Percentiles rank a stretch among this genome's conserved stretches.
Conservation (phyloP, 2,797 vertebrate species). For the Neopelma chrysocephalum region DNA sequence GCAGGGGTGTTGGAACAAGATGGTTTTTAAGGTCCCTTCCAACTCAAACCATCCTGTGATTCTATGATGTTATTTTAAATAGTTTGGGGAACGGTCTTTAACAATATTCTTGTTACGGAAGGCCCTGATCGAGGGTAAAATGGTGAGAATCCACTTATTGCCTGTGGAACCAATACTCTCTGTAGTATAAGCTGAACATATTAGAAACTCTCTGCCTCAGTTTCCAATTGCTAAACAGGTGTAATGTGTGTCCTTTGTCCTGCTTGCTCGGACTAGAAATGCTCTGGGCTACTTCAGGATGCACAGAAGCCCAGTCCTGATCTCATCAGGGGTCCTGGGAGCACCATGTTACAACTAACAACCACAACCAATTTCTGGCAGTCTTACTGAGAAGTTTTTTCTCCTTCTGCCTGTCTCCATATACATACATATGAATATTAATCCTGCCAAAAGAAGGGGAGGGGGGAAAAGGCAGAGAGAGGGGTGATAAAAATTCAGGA, state of each 20-base stretch:
- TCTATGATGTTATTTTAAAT: neutral
- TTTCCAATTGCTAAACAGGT: neutral
- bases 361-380: neutral
- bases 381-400: neutral
- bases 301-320: neutral
- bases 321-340: neutral
- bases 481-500: conserved; percentile 39
- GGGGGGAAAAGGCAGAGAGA: neutral
- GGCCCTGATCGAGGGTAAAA: neutral
- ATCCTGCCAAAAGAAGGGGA: neutral
- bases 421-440: neutral
- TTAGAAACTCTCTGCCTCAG: neutral
- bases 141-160: neutral
- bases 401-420: neutral
- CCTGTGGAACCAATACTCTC: neutral
- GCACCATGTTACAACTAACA: neutral
- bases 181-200: neutral
- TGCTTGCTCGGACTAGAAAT: neutral
- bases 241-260: neutral
- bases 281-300: neutral
- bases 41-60: neutral
- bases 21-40: accelerated
- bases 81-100: neutral
- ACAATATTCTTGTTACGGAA: neutral
- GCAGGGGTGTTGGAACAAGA: neutral